phyloP scores from a whole-genome alignment of 2,113 vertebrate species.

The Alethe castanea region DNA sequence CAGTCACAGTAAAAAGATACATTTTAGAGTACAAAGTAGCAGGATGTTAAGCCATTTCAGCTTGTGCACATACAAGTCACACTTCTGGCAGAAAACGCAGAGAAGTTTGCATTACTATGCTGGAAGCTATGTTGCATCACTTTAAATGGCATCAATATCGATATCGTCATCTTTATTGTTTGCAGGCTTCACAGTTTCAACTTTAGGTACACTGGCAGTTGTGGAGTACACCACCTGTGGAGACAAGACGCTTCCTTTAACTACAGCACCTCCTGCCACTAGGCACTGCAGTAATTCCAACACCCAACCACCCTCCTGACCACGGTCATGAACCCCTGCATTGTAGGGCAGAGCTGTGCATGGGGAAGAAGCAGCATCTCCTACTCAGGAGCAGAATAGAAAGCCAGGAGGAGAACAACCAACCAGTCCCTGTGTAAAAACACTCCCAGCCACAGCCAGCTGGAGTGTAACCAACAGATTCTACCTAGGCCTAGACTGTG shows the following conservation, averaged over 20 bases:
- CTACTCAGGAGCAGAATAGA: accelerated
- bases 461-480: background rate
- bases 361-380: background rate
- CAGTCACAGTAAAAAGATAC: constrained; percentile 76
- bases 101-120: constrained; percentile 64
- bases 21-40: constrained; percentile 75
- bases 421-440: too few relatives aligned
- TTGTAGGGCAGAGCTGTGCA: accelerated
- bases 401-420: background rate
- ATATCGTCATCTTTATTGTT: constrained; percentile 92
- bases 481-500: accelerated
- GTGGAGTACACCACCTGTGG: constrained; percentile 93
- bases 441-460: background rate
- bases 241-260: background rate
- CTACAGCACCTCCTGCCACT: background rate
- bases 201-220: constrained; percentile 90
- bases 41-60: constrained; percentile 76
- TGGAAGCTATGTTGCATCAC: constrained; percentile 67
- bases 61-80: constrained; percentile 76
- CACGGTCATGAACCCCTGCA: accelerated
- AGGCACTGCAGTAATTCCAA: background rate
- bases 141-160: constrained; percentile 98
- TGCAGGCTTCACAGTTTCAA: constrained; percentile 90
- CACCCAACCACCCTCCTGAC: too few relatives aligned
- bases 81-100: constrained; percentile 74